Evolutionary conservation across 2,888 invertebrate species (phyloP).

Genomic region (Cataglyphis rosenhaueri): DNA sequence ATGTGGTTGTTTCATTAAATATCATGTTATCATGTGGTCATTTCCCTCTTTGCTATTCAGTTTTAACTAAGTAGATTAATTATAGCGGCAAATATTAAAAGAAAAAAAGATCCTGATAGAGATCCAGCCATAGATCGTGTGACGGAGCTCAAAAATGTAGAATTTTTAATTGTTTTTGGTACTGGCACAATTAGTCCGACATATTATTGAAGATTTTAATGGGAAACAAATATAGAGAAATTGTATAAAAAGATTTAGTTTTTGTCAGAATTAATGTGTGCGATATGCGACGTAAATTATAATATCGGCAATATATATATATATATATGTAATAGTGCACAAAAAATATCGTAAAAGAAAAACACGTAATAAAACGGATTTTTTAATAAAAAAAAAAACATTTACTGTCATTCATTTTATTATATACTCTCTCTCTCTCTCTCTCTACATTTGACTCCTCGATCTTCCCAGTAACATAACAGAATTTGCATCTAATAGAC

Average conservation of each 20-base stretch:
- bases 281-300: conserved; percentile 59
- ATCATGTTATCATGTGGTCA: background rate
- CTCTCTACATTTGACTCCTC: conserved; percentile 43
- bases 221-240: conserved; percentile 53
- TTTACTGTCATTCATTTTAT: conserved; percentile 58
- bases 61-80: conserved; percentile 61
- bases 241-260: conserved; percentile 62
- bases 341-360: conserved; percentile 69
- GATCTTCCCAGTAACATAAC: conserved; percentile 32
- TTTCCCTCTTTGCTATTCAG: conserved; percentile 66
- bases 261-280: conserved; percentile 65
- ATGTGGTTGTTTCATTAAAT: background rate
- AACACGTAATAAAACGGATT: conserved; percentile 78
- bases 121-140: conserved; percentile 61
- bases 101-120: conserved; percentile 56
- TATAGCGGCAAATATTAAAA: conserved; percentile 52
- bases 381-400: conserved; percentile 75
- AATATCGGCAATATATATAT: conserved; percentile 60
- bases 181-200: conserved; percentile 51
- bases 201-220: conserved; percentile 45
- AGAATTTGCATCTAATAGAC: conserved; percentile 32
- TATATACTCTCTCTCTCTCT: background rate
- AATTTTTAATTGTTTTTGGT: conserved; percentile 65
- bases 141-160: conserved; percentile 68
- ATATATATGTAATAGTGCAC: conserved; percentile 75